Evolutionary conservation across 2,797 vertebrate species (phyloP).

Genomic region (Hephaestus fuliginosus): DNA sequence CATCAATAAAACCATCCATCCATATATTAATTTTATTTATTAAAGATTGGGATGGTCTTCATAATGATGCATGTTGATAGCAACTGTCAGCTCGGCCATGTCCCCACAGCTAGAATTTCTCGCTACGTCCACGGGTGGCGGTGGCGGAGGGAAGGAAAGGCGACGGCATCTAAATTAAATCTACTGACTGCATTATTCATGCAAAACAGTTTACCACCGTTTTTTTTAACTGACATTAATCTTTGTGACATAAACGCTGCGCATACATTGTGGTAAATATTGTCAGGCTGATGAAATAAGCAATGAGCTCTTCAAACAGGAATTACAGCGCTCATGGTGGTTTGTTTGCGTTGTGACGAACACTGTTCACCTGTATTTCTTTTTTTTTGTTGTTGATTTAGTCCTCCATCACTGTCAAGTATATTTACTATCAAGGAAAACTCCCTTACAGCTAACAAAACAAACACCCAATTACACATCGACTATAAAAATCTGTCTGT

Average conservation of each 20-base stretch:
- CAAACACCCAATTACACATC: neutral
- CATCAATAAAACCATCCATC: conserved; percentile 19
- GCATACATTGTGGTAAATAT: neutral
- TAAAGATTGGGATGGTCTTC: neutral
- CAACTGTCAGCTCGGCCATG: conserved; percentile 4
- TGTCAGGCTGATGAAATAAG: neutral
- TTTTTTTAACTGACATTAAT: conserved; percentile 11
- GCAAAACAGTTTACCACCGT: conserved; percentile 1
- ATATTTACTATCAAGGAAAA: no score
- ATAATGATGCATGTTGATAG: conserved; percentile 24
- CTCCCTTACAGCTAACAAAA: no score
- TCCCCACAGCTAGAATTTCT: conserved; percentile 15
- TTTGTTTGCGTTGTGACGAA: neutral
- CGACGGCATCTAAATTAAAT: conserved; percentile 16
- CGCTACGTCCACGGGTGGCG: neutral
- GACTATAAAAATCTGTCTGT: no score
- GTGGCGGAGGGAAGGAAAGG: neutral
- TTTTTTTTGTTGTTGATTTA: neutral
- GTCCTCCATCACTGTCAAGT: neutral
- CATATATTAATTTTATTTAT: conserved; percentile 6
- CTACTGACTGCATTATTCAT: conserved; percentile 26
- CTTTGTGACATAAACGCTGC: neutral
- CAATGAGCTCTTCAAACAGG: neutral
- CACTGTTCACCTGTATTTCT: neutral
- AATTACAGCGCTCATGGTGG: neutral